Percentiles rank a stretch among this genome's conserved stretches.
phyloP scores from a whole-genome alignment of 2,888 invertebrate genomes.

The Chymomyza amoena region DNA sequence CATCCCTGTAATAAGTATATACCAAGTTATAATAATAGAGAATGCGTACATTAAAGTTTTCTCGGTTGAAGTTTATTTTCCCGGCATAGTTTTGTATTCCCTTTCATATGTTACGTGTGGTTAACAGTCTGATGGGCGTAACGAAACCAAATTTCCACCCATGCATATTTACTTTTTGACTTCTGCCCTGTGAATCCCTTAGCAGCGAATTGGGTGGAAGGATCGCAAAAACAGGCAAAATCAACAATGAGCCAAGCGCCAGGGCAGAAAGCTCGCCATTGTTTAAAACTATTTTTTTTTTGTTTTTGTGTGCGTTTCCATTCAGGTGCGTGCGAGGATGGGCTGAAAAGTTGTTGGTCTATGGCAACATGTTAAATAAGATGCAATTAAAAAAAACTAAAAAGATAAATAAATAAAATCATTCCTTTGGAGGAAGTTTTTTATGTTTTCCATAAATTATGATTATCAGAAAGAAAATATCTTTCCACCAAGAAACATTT shows the following conservation, averaged over 20 bases:
- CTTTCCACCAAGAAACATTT: no score
- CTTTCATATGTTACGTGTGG: background rate
- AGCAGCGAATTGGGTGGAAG: background rate
- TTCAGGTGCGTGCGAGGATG: background rate
- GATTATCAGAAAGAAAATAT: no score
- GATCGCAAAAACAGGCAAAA: background rate
- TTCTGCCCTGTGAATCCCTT: conserved; percentile 22
- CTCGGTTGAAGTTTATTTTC: background rate
- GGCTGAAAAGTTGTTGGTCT: no score
- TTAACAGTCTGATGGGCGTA: background rate
- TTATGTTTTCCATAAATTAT: no score
- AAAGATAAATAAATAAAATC: no score
- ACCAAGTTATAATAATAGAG: background rate
- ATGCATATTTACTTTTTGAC: conserved; percentile 34
- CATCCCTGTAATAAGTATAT: background rate
- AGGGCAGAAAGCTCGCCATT: conserved; percentile 42
- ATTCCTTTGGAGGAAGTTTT: no score
- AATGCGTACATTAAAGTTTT: conserved; percentile 16
- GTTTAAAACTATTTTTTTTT: conserved; percentile 45
- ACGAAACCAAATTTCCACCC: conserved; percentile 14
- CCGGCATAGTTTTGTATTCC: background rate
- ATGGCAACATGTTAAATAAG: no score
- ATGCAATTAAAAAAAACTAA: no score
- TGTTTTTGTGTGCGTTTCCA: background rate
- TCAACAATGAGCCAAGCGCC: background rate